Evolutionary conservation across 2,797 vertebrate genomes (phyloP), one percentile per base, ranked within the genome.

Genomic region (Microctenopoma lineatum): DNA sequence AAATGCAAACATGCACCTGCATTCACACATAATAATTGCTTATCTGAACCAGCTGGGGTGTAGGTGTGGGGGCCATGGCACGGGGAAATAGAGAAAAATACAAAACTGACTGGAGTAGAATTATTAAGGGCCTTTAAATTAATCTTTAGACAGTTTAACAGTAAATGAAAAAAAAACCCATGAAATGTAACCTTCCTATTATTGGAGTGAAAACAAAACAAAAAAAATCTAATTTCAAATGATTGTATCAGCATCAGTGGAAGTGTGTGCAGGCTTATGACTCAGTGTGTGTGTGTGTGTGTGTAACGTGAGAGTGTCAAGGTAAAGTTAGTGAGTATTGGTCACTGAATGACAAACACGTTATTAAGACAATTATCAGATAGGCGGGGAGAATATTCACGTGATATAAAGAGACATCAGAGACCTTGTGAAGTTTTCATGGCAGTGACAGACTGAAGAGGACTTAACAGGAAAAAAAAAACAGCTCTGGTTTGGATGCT

Each of bases 331-430:
- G 50, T 68, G 61, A 70, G 58, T 68, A 78, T 54, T 68, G 75
- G 64, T 73, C 76, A 81, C 53, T 65, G 73, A 85, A 80, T 80
- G 59, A 61, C 51, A 79, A 70, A 60, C 51, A 16, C 81, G 65
- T 58, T 73, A 81, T 84, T 79, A 84, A 73, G 62, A 60, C 55
- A 77, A 58, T 82, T 72, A 66, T 69, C 81, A 80, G 69, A 79
- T 69, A 72, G 72, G 59, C 42, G 46, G 52, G 26, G 50, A 55
- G 42, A 77, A 66, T 67, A 73, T 78, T 84, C 58, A 57, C 44
- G 68, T 77, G 68, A 59, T 80, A 77, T 56, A 68, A 53, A 71
- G 57, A 1, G 16, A 70, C 54, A 59, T 78, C 29, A 0, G 10
- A 58, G 70, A 75, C 61, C 79, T 61, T 51, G 44, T 41, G 54